Evolutionary conservation across 2,797 vertebrate genomes (phyloP).

Genomic region (Crax fasciolata): DNA sequence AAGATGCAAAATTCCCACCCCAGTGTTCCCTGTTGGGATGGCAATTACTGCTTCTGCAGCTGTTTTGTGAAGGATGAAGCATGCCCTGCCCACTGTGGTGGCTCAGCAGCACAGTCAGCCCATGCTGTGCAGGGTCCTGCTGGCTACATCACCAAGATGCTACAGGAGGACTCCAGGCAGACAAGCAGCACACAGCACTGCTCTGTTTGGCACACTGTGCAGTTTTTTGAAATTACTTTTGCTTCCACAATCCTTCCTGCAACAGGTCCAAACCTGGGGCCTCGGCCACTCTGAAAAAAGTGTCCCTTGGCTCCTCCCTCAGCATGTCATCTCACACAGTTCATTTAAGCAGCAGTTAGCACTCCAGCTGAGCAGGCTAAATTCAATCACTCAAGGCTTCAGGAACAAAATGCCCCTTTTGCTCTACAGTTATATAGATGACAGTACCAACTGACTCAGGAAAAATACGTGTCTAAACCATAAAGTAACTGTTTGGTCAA

Average conservation of each 20-base stretch:
- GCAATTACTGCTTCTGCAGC: neutral
- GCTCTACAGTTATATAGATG: neutral
- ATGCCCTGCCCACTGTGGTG: rapidly evolving
- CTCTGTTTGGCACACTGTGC: too few species aligned
- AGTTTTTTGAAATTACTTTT: neutral
- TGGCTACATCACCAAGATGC: rapidly evolving
- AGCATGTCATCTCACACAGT: neutral
- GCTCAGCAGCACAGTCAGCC: neutral
- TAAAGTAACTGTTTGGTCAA: neutral
- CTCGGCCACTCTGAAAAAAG: neutral
- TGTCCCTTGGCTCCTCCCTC: neutral
- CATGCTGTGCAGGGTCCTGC: neutral
- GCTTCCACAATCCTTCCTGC: too few species aligned
- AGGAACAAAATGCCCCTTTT: neutral
- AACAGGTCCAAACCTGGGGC: neutral
- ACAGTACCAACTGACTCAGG: neutral
- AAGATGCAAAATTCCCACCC: neutral
- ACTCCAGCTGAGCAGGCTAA: neutral
- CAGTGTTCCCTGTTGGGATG: rapidly evolving
- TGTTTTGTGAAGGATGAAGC: neutral
- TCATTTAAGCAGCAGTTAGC: neutral
- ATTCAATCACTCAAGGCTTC: neutral
- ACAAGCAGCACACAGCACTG: neutral
- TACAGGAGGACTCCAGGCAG: neutral
- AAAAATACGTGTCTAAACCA: rapidly evolving